These are phyloP conservation scores for Monopis laevigella DNA, from an alignment of 2,888 invertebrate species.

Conservation along the genomic window DNA sequence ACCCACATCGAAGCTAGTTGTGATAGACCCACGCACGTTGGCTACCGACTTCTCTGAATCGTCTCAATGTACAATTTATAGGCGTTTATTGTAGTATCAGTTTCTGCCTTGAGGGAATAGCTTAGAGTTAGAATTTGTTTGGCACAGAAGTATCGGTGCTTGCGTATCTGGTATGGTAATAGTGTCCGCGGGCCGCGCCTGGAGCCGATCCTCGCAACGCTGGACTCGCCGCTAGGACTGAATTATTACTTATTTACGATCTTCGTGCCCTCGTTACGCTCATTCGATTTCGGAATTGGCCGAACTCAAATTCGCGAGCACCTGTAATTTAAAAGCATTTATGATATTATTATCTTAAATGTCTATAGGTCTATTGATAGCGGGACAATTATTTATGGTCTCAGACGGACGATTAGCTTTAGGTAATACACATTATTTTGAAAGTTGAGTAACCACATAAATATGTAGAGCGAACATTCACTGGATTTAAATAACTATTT, in stretches of 20 bases:
- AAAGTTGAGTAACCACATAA: constrained; percentile 9
- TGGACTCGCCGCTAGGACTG: constrained; percentile 10
- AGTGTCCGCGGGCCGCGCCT: constrained; percentile 28
- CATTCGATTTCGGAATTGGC: constrained; percentile 9
- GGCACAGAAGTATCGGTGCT: too few relatives aligned
- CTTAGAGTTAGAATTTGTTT: too few relatives aligned
- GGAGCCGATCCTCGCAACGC: constrained; percentile 9
- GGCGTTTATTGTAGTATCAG: too few relatives aligned
- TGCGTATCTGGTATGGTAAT: constrained; percentile 23
- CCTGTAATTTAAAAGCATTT: constrained; percentile 8
- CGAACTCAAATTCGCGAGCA: constrained; percentile 10
- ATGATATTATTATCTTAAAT: constrained; percentile 12
- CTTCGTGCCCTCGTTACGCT: constrained; percentile 11
- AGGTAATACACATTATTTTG: constrained; percentile 3
- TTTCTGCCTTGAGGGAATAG: too few relatives aligned
- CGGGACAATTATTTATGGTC: constrained; percentile 4
- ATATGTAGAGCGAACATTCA: constrained; percentile 10
- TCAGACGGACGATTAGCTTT: not conserved
- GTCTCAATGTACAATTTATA: too few relatives aligned
- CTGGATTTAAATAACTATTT: constrained; percentile 7
- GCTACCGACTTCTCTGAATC: not conserved
- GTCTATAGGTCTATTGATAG: constrained; percentile 11
- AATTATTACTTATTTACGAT: constrained; percentile 14
- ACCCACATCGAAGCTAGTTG: constrained; percentile 46
- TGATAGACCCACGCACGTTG: constrained; percentile 45